Conservation (phyloP, 1,140 invertebrate species). For the Thereuonema tuberculata region DNA sequence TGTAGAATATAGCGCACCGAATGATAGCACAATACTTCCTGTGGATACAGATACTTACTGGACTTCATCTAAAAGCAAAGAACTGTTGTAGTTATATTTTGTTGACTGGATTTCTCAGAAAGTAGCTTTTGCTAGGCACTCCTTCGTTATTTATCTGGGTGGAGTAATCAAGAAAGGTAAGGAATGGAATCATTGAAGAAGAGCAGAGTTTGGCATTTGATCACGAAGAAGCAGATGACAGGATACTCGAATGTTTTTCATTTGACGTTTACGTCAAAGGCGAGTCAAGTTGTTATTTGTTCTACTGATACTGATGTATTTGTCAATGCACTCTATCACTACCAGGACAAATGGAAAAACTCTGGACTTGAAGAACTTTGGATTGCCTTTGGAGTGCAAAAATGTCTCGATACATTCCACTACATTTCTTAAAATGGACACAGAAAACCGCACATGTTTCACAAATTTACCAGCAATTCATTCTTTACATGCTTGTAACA, state of each 20-base stretch:
- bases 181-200: not conserved
- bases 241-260: not conserved
- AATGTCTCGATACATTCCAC: not conserved
- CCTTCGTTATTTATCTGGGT: not conserved
- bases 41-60: not conserved
- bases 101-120: no score
- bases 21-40: not conserved
- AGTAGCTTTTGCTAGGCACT: no score
- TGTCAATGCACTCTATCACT: no score
- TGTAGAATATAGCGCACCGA: not conserved
- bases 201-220: no score
- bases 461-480: not conserved
- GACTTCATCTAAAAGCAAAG: not conserved
- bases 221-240: no score
- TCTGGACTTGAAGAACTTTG: no score
- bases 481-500: not conserved
- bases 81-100: not conserved
- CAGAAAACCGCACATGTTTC: not conserved
- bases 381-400: not conserved
- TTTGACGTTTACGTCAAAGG: not conserved
- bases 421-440: not conserved
- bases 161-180: not conserved
- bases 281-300: no score
- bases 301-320: no score
- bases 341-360: no score